A percentile compares a stretch with the other conserved stretches of the same genome.
Evolutionary conservation across 1,140 invertebrate species (phyloP).

Genomic region (Halesus radiatus): DNA sequence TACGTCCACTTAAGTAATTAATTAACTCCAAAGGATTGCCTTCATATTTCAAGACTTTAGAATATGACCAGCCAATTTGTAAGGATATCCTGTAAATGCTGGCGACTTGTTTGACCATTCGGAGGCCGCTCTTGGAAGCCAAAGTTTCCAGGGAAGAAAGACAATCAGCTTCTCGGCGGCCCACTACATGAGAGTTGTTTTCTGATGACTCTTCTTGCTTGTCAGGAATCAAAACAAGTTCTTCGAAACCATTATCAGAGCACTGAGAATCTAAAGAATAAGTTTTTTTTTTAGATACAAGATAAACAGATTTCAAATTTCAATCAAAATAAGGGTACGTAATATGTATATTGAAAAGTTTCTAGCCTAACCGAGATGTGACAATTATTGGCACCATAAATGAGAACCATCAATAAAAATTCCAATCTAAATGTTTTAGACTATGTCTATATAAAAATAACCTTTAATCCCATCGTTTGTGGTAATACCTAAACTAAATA

Average conservation of each 20-base stretch:
- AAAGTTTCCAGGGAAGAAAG: constrained; percentile 65
- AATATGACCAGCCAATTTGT: constrained; percentile 67
- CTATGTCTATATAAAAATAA: too few relatives aligned
- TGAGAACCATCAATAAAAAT: too few relatives aligned
- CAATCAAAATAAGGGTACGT: too few relatives aligned
- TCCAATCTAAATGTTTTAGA: too few relatives aligned
- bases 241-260: constrained; percentile 66
- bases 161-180: constrained; percentile 63
- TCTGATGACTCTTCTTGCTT: constrained; percentile 61
- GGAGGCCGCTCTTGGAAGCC: constrained; percentile 62
- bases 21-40: constrained; percentile 66
- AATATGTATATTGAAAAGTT: too few relatives aligned
- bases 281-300: too few relatives aligned
- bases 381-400: too few relatives aligned
- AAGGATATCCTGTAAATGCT: constrained; percentile 66
- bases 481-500: too few relatives aligned
- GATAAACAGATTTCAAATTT: too few relatives aligned
- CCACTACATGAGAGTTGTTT: constrained; percentile 60
- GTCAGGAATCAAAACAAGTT: constrained; percentile 66
- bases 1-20: constrained; percentile 65
- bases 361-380: too few relatives aligned
- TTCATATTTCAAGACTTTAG: constrained; percentile 65
- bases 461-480: too few relatives aligned
- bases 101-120: constrained; percentile 65
- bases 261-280: constrained; percentile 62